phyloP scores from a whole-genome alignment of 2,797 vertebrate genomes.

The Graptemys geographica region DNA sequence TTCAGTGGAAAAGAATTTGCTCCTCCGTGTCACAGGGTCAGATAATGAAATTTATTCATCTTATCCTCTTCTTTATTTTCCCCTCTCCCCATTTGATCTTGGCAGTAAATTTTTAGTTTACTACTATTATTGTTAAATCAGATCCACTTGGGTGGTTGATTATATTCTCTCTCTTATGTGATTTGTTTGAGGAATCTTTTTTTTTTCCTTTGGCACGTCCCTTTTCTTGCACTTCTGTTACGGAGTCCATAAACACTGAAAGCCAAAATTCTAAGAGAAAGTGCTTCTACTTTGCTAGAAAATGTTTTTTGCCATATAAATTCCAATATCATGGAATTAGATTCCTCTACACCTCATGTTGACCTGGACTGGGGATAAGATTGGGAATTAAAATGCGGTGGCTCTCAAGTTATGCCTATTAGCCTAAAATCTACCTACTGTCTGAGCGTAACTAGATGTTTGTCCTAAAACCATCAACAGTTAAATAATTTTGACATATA shows the following conservation, averaged over 20 bases:
- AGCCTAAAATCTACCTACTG: neutral
- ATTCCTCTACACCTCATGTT: neutral
- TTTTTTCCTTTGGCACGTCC: neutral
- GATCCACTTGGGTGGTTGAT: constrained; percentile 43
- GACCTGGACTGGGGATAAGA: neutral
- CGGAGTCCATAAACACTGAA: neutral
- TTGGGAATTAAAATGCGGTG: neutral
- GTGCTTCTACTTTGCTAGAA: neutral
- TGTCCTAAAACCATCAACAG: neutral
- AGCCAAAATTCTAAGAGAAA: constrained; percentile 14
- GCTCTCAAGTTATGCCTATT: neutral
- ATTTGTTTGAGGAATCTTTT: constrained; percentile 14
- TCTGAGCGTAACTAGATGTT: neutral
- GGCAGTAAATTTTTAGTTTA: constrained; percentile 9
- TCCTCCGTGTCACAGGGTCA: neutral
- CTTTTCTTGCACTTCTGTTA: neutral
- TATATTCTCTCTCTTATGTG: constrained; percentile 25
- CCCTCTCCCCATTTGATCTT: neutral
- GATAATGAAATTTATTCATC: constrained; percentile 36
- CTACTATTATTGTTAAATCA: constrained; percentile 12
- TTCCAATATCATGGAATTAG: neutral
- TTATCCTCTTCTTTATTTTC: neutral
- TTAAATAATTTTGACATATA: neutral
- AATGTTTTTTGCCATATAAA: neutral
- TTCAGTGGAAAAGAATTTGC: constrained; percentile 2